These are phyloP conservation scores for Chouioia cunea DNA, from an alignment of 2,888 invertebrate species.

Conservation along the genomic window DNA sequence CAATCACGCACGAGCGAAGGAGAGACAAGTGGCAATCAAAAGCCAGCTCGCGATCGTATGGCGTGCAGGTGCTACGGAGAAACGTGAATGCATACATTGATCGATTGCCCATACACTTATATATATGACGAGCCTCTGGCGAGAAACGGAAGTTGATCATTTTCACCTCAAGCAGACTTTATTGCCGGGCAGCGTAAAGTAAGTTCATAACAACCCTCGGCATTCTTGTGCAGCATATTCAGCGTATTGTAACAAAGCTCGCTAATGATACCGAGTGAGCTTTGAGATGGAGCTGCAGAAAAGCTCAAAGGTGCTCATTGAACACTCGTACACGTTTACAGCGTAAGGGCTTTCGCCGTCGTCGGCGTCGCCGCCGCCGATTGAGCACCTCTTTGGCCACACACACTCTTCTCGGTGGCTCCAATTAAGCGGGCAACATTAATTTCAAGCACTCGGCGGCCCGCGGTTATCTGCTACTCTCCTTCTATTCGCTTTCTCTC, in stretches of 20 bases:
- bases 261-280: too few relatives aligned
- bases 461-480: conserved; percentile 47
- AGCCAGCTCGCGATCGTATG: conserved; percentile 3
- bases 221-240: too few relatives aligned
- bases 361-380: conserved; percentile 33
- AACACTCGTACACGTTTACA: too few relatives aligned
- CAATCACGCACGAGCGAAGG: conserved; percentile 21
- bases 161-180: too few relatives aligned
- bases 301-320: conserved; percentile 3
- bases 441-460: conserved; percentile 66
- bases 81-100: conserved; percentile 5
- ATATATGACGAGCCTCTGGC: too few relatives aligned
- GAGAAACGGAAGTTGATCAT: conserved; percentile 19
- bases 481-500: conserved; percentile 18
- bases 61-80: neutral
- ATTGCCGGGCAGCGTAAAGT: too few relatives aligned
- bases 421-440: conserved; percentile 68
- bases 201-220: too few relatives aligned
- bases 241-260: too few relatives aligned
- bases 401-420: conserved; percentile 66
- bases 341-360: too few relatives aligned
- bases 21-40: conserved; percentile 30
- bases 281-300: neutral
- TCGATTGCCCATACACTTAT: too few relatives aligned
- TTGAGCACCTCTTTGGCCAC: conserved; percentile 66